A percentile compares a stretch with the other conserved stretches of the same genome.
phyloP scores from a whole-genome alignment of 2,888 invertebrate species.

The Monochamus alternatus region DNA sequence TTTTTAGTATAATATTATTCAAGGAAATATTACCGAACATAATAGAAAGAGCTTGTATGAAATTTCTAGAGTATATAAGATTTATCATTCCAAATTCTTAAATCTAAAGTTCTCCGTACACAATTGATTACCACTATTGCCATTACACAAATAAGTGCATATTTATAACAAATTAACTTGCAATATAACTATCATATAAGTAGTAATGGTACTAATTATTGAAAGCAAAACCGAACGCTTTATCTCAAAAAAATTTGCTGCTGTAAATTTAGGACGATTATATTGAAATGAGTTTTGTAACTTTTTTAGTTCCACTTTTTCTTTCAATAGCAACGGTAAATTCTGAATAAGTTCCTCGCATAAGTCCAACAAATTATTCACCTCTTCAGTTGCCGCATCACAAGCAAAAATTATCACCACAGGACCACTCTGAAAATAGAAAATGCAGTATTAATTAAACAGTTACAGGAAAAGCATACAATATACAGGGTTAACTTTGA shows the following conservation, averaged over 20 bases:
- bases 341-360: background rate
- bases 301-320: constrained; percentile 1
- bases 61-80: no score
- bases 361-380: background rate
- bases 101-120: no score
- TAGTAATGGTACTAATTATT: background rate
- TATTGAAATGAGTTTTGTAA: background rate
- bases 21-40: no score
- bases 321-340: background rate
- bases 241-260: constrained; percentile 18
- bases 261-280: background rate
- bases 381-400: background rate
- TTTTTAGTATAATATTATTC: no score
- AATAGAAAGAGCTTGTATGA: no score
- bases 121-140: no score
- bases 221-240: background rate
- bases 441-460: no score
- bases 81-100: no score
- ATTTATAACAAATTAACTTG: constrained; percentile 10
- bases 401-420: constrained; percentile 16
- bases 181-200: constrained; percentile 14
- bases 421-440: constrained; percentile 9
- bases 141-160: no score
- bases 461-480: no score
- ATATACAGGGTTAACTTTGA: no score